A percentile compares a stretch with the other conserved stretches of the same genome.
phyloP scores from a whole-genome alignment of 2,113 vertebrate genomes.

The Platycercus adscitus region DNA sequence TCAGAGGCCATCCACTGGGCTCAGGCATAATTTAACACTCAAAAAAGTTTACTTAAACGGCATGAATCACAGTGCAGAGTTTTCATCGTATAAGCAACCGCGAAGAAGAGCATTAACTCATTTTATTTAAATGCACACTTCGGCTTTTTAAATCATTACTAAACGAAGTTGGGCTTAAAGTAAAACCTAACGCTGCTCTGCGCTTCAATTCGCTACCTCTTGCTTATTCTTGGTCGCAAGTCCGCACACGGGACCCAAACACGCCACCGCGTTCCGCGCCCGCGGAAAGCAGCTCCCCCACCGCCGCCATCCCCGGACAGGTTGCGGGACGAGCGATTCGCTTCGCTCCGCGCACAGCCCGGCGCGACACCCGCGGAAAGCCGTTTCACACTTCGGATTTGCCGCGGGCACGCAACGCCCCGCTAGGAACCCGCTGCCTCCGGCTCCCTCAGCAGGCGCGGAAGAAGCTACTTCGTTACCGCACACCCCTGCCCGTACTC shows the following conservation, averaged over 20 bases:
- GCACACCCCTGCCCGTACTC: constrained; percentile 18
- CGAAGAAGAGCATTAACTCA: background rate
- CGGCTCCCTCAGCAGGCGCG: background rate
- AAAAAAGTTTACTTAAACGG: constrained; percentile 19
- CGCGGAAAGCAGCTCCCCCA: background rate
- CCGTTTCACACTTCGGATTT: background rate
- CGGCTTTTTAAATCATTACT: background rate
- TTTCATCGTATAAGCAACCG: background rate
- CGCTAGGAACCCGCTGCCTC: background rate
- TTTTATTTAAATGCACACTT: background rate
- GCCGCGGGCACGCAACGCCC: background rate
- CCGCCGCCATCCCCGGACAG: background rate
- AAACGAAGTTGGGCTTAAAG: background rate
- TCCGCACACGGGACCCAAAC: background rate
- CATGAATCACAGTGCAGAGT: constrained; percentile 20
- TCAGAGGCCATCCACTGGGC: constrained; percentile 3
- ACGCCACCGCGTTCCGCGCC: background rate
- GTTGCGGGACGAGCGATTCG: background rate
- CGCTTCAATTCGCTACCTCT: background rate
- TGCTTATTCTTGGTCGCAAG: rapidly evolving
- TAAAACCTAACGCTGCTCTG: background rate
- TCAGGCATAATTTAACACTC: constrained; percentile 52
- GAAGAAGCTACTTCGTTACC: background rate
- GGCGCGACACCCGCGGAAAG: background rate
- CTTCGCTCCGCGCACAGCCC: background rate